A percentile compares a stretch with the other conserved stretches of the same genome.
Evolutionary conservation across 2,888 invertebrate genomes (phyloP).

Genomic region (Deilephila elpenor): DNA sequence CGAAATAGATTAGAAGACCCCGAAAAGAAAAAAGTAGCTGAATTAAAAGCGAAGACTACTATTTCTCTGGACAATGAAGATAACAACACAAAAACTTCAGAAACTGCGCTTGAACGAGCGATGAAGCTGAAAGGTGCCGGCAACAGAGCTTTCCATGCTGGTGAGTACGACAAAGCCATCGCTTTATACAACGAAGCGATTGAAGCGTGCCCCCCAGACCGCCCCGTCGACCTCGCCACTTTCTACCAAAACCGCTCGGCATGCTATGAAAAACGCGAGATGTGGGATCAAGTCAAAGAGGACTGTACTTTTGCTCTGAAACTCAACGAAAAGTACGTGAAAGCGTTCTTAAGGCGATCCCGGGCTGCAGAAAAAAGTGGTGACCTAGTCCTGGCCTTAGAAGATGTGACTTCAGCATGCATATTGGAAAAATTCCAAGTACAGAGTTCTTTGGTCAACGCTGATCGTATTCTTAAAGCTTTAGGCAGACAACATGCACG

Average conservation of each 20-base stretch:
- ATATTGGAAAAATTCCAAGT: conserved; percentile 95
- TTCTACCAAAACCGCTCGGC: conserved; percentile 98
- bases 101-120: conserved; percentile 89
- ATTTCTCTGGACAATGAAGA: conserved; percentile 86
- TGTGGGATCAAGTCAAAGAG: conserved; percentile 92
- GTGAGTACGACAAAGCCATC: conserved; percentile 96
- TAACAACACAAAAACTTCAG: conserved; percentile 69
- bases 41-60: conserved; percentile 81
- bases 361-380: conserved; percentile 92
- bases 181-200: conserved; percentile 96
- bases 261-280: conserved; percentile 95
- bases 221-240: conserved; percentile 91
- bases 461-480: conserved; percentile 94
- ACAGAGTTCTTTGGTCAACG: conserved; percentile 90
- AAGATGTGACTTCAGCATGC: conserved; percentile 97
- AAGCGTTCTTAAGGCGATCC: conserved; percentile 93
- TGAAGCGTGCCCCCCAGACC: conserved; percentile 91
- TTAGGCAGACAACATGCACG: conserved; percentile 90
- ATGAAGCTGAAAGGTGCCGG: conserved; percentile 94
- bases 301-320: conserved; percentile 95
- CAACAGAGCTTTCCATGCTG: conserved; percentile 92
- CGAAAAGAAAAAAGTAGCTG: conserved; percentile 82
- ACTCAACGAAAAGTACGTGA: conserved; percentile 93
- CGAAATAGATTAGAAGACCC: conserved; percentile 84
- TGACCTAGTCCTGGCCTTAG: conserved; percentile 91